Evolutionary conservation across 1,140 invertebrate species (phyloP).

Genomic region (Brachionus asplanchnoidis): DNA sequence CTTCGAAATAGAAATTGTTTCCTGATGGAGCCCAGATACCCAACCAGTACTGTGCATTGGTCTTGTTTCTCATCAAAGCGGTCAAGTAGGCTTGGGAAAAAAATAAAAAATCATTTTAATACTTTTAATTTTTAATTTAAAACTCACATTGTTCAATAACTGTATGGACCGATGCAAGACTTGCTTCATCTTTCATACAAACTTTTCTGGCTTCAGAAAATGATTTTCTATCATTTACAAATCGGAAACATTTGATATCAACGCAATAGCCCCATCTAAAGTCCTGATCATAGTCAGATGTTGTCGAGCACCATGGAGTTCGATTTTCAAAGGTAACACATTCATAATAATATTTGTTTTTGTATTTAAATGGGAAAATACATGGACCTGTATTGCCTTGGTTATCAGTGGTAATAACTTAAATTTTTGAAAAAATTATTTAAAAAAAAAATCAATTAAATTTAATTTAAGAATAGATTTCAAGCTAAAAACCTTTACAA

Average conservation of each 20-base stretch:
- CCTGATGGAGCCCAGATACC: constrained; percentile 31
- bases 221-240: neutral
- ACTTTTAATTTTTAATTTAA: neutral
- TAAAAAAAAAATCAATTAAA: too few species aligned
- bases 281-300: constrained; percentile 43
- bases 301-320: constrained; percentile 43
- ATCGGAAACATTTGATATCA: constrained; percentile 20
- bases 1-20: constrained; percentile 24
- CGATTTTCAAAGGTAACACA: constrained; percentile 37
- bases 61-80: constrained; percentile 21
- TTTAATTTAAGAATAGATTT: too few species aligned
- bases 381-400: neutral
- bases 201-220: constrained; percentile 40
- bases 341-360: constrained; percentile 40
- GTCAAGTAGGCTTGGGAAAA: neutral
- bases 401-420: constrained; percentile 39
- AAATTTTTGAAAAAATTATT: neutral
- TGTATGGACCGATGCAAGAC: constrained; percentile 24
- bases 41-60: neutral
- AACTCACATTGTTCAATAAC: constrained; percentile 13
- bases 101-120: neutral
- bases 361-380: constrained; percentile 44
- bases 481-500: too few species aligned
- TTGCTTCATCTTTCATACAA: neutral
- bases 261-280: constrained; percentile 43